Evolutionary conservation across 30 jellyfish, hydroid and myxozoan genomes (phyloP).

Genomic region (Aurelia sp.): DNA sequence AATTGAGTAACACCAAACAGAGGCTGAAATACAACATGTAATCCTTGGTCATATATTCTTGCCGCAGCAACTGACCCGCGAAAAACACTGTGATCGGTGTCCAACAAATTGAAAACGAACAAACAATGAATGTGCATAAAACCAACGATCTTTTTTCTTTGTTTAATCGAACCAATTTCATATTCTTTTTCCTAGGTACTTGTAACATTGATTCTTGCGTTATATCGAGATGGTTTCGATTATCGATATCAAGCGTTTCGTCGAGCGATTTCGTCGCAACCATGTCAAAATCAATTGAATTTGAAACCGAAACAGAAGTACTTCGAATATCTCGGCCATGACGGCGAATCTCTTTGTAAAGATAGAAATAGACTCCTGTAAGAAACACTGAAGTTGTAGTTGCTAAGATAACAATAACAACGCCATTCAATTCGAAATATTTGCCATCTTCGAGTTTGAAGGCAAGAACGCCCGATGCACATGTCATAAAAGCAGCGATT

Average conservation of each 20-base stretch:
- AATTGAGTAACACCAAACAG: constrained; percentile 49
- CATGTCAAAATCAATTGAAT: constrained; percentile 37
- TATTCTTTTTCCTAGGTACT: not conserved
- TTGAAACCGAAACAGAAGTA: constrained; percentile 46
- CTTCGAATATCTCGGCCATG: constrained; percentile 63
- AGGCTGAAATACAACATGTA: constrained; percentile 54
- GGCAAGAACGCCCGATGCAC: constrained; percentile 49
- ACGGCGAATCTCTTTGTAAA: constrained; percentile 70
- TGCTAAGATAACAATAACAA: constrained; percentile 49
- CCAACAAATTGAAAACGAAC: constrained; percentile 69
- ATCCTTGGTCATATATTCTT: constrained; percentile 36
- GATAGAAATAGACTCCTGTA: constrained; percentile 49
- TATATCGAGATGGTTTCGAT: constrained; percentile 2
- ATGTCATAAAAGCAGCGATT: constrained; percentile 36
- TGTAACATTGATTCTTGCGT: constrained; percentile 31
- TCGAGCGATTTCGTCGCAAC: constrained; percentile 28
- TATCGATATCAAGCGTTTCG: constrained; percentile 33
- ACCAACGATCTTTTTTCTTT: constrained; percentile 60
- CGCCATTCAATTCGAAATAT: constrained; percentile 59
- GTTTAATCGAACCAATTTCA: not conserved
- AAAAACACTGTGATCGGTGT: constrained; percentile 56
- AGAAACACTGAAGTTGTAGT: constrained; percentile 52
- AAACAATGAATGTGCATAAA: constrained; percentile 56
- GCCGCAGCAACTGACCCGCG: constrained; percentile 45
- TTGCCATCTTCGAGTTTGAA: constrained; percentile 42